Base-by-base conservation (phyloP, 2,113 vertebrate genomes). In the Leucoraja erinaceus region DNA sequence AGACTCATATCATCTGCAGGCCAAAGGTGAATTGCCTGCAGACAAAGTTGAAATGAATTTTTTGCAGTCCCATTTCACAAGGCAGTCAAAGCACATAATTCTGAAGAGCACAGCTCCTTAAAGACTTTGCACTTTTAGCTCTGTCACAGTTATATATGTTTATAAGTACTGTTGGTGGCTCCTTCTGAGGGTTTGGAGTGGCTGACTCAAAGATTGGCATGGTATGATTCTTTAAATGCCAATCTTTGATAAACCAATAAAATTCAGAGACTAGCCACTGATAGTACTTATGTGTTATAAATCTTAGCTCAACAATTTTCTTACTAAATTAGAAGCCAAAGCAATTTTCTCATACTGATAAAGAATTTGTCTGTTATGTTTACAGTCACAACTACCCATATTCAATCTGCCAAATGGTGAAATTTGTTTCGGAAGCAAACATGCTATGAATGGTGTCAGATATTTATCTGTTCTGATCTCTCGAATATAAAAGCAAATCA, bases 21-120 rank as follows among this genome's bases (percentile, higher is more conserved):
- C 96, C 97, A 98, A 98, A 98, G 98, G 97, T 98, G 97, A 98
- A 97, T 97, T 97, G 97, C 97, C 97, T 97, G 96, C 97, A 98
- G 97, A 98, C 97, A 97, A 97, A 97, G 96, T 96, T 95, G 97
- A 97, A 98, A 98, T 97, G 97, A 98, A 97, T 99, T 98, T 98
- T 98, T 98, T 98, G 97, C 96, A 95, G 97, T 96, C 96, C 96
- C 96, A 98, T 98, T 97, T 97, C 94, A 94, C 97, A 96, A 98
- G 97, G 96, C 96, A 96, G 97, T 98, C 97, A 97, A 97, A 97
- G 95, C 95, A 96, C 97, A 98, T 98, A 97, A 97, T 98, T 97
- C 96, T 95, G 95, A 96, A 97, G 96, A 98, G 96, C 93, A 92
- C 96, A 97, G 96, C 97, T 96, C 96, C 98, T 98, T 97, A 97